Percentiles rank a stretch among this genome's conserved stretches.
phyloP scores from a whole-genome alignment of 1,140 invertebrate species.

The Drosophila athabasca region DNA sequence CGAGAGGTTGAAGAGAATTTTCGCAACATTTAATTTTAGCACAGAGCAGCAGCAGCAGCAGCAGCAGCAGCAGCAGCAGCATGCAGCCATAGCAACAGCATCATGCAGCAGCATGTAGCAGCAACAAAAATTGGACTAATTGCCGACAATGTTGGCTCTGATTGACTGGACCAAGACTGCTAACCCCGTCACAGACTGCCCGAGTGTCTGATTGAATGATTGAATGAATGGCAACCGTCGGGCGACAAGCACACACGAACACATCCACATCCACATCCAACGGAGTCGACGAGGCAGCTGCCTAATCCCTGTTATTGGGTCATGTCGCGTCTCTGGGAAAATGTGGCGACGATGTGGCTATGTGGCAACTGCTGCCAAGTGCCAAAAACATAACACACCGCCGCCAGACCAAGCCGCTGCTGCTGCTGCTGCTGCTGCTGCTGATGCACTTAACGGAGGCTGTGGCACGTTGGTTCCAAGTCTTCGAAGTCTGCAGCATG shows the following conservation, averaged over 20 bases:
- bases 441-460: slow-evolving; percentile 74
- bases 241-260: slow-evolving; percentile 36
- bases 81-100: background rate
- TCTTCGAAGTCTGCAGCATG: slow-evolving; percentile 19
- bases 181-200: slow-evolving; percentile 27
- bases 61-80: slow-evolving; percentile 15
- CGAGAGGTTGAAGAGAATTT: slow-evolving; percentile 71
- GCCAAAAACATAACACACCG: slow-evolving; percentile 77
- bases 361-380: slow-evolving; percentile 71
- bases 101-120: background rate
- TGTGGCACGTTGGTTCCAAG: slow-evolving; percentile 53
- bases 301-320: slow-evolving; percentile 80
- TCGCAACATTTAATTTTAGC: slow-evolving; percentile 81
- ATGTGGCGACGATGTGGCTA: slow-evolving; percentile 77
- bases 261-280: slow-evolving; percentile 7
- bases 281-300: slow-evolving; percentile 43
- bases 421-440: slow-evolving; percentile 13
- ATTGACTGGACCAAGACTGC: slow-evolving; percentile 66
- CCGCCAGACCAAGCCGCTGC: slow-evolving; percentile 13
- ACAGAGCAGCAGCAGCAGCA: slow-evolving; percentile 28
- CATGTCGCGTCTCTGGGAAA: slow-evolving; percentile 77
- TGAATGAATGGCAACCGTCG: slow-evolving; percentile 70
- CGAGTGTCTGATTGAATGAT: slow-evolving; percentile 75
- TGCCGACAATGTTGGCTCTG: slow-evolving; percentile 70
- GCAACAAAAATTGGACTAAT: slow-evolving; percentile 77